A percentile compares a stretch with the other conserved stretches of the same genome.
Evolutionary conservation across 2,113 vertebrate genomes (phyloP).

Genomic region (Megaceryle maxima): DNA sequence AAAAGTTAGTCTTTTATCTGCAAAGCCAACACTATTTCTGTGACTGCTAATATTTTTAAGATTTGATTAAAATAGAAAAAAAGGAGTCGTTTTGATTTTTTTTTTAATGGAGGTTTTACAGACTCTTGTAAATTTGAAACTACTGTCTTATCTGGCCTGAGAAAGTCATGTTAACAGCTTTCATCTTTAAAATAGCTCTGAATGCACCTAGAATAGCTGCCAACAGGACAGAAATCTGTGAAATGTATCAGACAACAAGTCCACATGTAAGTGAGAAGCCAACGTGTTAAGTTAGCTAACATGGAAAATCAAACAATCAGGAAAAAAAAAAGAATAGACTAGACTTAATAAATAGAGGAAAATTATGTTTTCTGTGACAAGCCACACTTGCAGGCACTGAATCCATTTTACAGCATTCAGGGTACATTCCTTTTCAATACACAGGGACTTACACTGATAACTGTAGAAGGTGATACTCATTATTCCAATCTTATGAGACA

Average conservation of each 20-base stretch:
- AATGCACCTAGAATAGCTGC: conserved; percentile 68
- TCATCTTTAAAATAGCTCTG: conserved; percentile 70
- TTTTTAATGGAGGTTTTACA: background rate
- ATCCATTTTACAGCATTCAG: background rate
- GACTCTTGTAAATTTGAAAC: background rate
- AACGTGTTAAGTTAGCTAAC: conserved; percentile 54
- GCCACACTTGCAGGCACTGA: background rate
- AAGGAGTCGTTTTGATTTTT: background rate
- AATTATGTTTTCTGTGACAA: background rate
- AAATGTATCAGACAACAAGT: conserved; percentile 57
- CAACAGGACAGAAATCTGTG: conserved; percentile 54
- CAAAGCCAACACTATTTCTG: background rate
- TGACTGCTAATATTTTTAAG: background rate
- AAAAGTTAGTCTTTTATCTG: background rate
- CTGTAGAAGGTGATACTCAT: background rate
- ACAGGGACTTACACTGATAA: background rate
- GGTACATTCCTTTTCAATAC: background rate
- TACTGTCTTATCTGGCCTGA: conserved; percentile 51
- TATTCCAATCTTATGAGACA: background rate
- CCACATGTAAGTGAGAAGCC: conserved; percentile 43
- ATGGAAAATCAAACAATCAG: conserved; percentile 23
- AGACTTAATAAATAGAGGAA: background rate
- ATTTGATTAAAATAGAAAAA: background rate
- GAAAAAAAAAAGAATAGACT: background rate
- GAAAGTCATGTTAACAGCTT: conserved; percentile 60